Evolutionary conservation across 2,113 vertebrate species (phyloP).

Genomic region (Gallinago jamesoni): DNA sequence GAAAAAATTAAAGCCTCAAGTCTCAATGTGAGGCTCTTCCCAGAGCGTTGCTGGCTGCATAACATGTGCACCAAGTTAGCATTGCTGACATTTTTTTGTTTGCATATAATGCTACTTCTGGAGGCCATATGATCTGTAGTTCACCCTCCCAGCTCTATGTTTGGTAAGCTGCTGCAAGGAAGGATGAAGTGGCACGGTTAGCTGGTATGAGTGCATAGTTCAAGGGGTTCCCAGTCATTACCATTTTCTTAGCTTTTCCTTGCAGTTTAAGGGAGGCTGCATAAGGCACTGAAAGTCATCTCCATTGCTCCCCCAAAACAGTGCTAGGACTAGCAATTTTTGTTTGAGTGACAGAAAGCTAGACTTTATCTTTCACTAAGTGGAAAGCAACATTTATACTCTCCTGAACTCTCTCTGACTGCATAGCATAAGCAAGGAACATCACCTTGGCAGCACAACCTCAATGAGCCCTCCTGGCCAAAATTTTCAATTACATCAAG

Average conservation of each 20-base stretch:
- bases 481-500: background rate
- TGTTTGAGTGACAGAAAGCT: background rate
- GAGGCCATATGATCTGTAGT: conserved; percentile 6
- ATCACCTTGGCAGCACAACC: background rate
- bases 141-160: conserved; percentile 26
- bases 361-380: background rate
- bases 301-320: background rate
- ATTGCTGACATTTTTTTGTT: background rate
- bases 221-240: background rate
- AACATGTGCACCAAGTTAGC: background rate
- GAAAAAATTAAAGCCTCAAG: background rate
- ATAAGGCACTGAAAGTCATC: background rate
- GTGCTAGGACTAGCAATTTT: background rate
- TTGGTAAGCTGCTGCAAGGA: conserved; percentile 39
- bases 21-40: background rate
- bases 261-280: background rate
- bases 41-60: background rate
- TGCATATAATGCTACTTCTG: conserved; percentile 36
- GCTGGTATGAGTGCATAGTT: background rate
- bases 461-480: background rate
- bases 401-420: background rate
- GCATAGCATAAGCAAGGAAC: background rate
- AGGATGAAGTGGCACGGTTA: background rate
- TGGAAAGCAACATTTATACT: background rate
- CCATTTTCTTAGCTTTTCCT: background rate